A percentile compares a stretch with the other conserved stretches of the same genome.
Evolutionary conservation across 2,797 vertebrate genomes (phyloP).

Genomic region (Schizopygopsis malacanthus): DNA sequence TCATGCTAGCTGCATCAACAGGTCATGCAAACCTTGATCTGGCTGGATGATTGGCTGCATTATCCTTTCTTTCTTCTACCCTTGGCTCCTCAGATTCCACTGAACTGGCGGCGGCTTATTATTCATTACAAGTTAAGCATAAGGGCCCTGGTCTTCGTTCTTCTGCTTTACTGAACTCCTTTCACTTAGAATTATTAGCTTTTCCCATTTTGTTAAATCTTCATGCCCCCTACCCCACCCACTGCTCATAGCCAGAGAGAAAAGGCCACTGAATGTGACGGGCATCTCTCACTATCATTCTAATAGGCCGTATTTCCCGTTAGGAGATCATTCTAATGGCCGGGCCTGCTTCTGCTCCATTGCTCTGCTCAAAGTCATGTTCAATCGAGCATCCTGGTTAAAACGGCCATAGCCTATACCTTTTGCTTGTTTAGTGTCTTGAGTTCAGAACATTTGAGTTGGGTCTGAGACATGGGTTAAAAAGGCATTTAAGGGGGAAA

Average conservation of each 20-base stretch:
- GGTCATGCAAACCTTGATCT: conserved; percentile 68
- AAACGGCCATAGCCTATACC: conserved; percentile 57
- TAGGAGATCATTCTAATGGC: conserved; percentile 68
- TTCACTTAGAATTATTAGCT: conserved; percentile 59
- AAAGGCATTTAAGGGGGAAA: neutral
- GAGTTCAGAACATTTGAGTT: conserved; percentile 66
- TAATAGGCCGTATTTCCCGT: conserved; percentile 70
- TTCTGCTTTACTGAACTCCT: conserved; percentile 63
- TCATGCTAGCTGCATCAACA: conserved; percentile 59
- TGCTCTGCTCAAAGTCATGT: conserved; percentile 74
- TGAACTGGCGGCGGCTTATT: conserved; percentile 82
- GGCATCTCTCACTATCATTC: conserved; percentile 71
- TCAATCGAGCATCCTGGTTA: conserved; percentile 74
- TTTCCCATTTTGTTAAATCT: conserved; percentile 48
- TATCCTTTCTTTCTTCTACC: conserved; percentile 71
- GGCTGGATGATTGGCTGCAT: conserved; percentile 72
- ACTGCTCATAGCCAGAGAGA: conserved; percentile 50
- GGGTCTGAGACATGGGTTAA: conserved; percentile 46
- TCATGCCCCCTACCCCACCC: conserved; percentile 35
- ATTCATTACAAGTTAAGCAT: conserved; percentile 81
- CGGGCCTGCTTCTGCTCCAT: conserved; percentile 75
- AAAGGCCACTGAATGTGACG: conserved; percentile 67
- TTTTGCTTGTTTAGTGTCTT: conserved; percentile 70
- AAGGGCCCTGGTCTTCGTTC: conserved; percentile 74
- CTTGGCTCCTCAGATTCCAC: conserved; percentile 87